Base-by-base conservation (phyloP, 2,113 vertebrate genomes). In the Festucalex cinctus region DNA sequence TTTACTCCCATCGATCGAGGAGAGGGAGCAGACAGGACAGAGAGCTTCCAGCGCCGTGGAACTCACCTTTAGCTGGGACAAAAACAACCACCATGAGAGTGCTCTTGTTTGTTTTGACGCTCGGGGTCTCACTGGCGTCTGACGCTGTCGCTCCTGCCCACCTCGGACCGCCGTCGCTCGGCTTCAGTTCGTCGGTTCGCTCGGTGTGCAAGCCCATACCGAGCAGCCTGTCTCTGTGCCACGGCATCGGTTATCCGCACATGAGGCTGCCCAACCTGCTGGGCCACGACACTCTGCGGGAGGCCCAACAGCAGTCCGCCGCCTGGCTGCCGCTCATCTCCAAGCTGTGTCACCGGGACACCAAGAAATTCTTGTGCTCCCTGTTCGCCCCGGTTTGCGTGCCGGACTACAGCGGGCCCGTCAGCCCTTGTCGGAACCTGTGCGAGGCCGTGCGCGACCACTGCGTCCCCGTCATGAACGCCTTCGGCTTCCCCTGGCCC, bases 221-320 rank as follows among this genome's bases (percentile, higher is more conserved):
- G 37, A 88, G 76, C 81, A 91, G 87, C 10, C 68, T 94, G 85
- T 77, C 79, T 8, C 83, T 94, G 75, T 94, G 93, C 77, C 85
- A 90, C 61, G 90, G 88, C 0, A 87, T 94, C 58, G 93, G 93
- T 46, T 94, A 94, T 85, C 59, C 73, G 16, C 78, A 88, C 41
- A 93, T 94, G 93, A 86, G 93, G 39, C 70, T 94, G 58, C 93
- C 93, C 68, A 94, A 93, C 84, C 69, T 94, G 35, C 90, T 94
- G 67, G 93, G 92, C 37, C 93, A 94, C 9, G 91, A 92, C 20
- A 87, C 89, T 6, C 77, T 92, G 77, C 83, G 68, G 65, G 93
- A 94, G 79, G 91, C 79, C 8, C 87, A 92, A 80, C 93, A 92
- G 75, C 93, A 94, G 79, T 91, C 92, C 0, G 89, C 86, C 17